Percentiles rank a stretch among this genome's conserved stretches.
Evolutionary conservation across 2,888 invertebrate species (phyloP).

Genomic region (Labia minor): DNA sequence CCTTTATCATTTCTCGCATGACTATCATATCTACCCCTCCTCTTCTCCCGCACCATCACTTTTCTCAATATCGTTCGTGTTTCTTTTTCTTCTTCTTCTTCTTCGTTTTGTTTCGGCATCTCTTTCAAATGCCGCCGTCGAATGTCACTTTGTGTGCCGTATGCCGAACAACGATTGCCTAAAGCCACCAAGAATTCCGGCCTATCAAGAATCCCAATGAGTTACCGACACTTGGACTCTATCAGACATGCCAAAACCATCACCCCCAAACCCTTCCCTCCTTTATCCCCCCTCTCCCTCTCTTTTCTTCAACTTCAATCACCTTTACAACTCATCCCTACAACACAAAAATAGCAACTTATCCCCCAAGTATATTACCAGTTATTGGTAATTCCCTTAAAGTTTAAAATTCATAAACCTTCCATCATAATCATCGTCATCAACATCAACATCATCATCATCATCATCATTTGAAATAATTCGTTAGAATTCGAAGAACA

Average conservation of each 20-base stretch:
- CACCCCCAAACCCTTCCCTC: neutral
- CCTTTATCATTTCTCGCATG: neutral
- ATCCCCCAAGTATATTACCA: neutral
- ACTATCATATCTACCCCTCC: too few species aligned
- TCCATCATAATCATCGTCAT: too few species aligned
- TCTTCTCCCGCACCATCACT: too few species aligned
- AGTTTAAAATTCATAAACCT: too few species aligned
- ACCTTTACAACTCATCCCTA: neutral
- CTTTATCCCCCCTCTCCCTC: neutral
- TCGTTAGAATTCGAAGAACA: too few species aligned
- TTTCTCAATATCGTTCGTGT: too few species aligned
- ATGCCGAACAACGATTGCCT: neutral
- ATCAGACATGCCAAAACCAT: too few species aligned
- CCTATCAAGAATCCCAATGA: neutral
- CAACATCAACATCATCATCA: too few species aligned
- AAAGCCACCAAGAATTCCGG: neutral
- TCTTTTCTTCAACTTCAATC: neutral
- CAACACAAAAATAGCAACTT: neutral
- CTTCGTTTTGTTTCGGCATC: neutral
- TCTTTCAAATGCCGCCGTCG: neutral
- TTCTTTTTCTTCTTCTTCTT: neutral
- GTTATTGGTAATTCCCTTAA: too few species aligned
- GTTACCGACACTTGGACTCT: neutral
- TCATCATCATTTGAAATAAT: too few species aligned
- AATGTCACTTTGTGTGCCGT: neutral